Percentiles rank a stretch among this genome's conserved stretches.
Conservation (phyloP, 2,113 vertebrate genomes). For the Chionis minor region DNA sequence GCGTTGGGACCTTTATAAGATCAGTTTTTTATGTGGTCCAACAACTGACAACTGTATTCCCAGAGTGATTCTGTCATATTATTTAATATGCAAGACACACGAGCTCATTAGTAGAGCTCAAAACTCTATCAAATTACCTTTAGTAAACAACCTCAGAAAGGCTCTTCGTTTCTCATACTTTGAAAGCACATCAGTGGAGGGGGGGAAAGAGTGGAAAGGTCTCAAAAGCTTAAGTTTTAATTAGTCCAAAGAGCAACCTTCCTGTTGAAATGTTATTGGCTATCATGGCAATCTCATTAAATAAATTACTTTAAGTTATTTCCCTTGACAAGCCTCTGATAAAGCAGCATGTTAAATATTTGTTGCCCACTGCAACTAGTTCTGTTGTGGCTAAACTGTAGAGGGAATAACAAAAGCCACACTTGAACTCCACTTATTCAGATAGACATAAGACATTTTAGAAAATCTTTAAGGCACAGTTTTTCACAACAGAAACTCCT, state of each 20-base stretch:
- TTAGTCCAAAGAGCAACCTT: slow-evolving; percentile 39
- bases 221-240: slow-evolving; percentile 58
- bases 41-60: not conserved
- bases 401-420: not conserved
- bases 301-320: slow-evolving; percentile 48
- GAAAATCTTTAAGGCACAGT: not conserved
- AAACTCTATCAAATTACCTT: slow-evolving; percentile 57
- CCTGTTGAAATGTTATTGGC: slow-evolving; percentile 37
- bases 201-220: not conserved
- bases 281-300: slow-evolving; percentile 43
- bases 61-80: not conserved
- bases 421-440: not conserved
- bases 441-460: not conserved
- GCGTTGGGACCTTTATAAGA: not conserved
- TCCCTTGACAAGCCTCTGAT: slow-evolving; percentile 38
- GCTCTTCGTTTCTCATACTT: not conserved
- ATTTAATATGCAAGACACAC: slow-evolving; percentile 32
- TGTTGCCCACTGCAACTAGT: not conserved
- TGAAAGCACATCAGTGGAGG: not conserved
- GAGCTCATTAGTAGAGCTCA: slow-evolving; percentile 47
- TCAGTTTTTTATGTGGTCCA: not conserved
- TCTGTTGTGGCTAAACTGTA: not conserved
- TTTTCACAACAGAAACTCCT: not conserved
- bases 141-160: slow-evolving; percentile 52
- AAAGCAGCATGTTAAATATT: not conserved